phyloP scores from a whole-genome alignment of 2,888 invertebrate genomes.

The Notodonta ziczac region DNA sequence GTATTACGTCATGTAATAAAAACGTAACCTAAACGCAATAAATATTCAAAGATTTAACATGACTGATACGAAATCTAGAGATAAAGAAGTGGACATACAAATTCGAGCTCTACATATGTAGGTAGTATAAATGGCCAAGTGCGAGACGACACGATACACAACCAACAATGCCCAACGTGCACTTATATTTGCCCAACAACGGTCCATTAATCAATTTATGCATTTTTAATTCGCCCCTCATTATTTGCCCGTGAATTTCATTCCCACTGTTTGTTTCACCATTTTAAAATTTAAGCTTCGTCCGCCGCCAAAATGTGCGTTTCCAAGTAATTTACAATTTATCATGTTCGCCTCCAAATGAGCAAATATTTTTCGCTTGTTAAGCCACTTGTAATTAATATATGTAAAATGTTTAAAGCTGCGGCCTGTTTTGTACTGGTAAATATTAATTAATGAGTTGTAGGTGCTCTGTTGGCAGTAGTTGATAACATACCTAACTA shows the following conservation, averaged over 20 bases:
- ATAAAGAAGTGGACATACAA: too few species aligned
- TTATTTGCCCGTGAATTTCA: slow-evolving; percentile 80
- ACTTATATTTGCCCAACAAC: slow-evolving; percentile 72
- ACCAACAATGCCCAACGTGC: slow-evolving; percentile 43
- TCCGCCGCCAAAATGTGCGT: slow-evolving; percentile 69
- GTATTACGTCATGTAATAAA: too few species aligned
- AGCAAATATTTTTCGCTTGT: slow-evolving; percentile 80
- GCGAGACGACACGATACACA: background rate
- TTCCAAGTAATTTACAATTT: slow-evolving; percentile 83
- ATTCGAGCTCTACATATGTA: too few species aligned
- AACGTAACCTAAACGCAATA: too few species aligned
- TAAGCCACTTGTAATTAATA: slow-evolving; percentile 78
- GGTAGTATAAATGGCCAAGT: too few species aligned
- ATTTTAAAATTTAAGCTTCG: slow-evolving; percentile 73
- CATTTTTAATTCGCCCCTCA: slow-evolving; percentile 82
- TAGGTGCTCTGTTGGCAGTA: slow-evolving; percentile 11
- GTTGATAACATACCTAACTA: too few species aligned
- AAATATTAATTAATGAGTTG: slow-evolving; percentile 31
- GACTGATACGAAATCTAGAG: too few species aligned
- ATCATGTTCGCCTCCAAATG: slow-evolving; percentile 79
- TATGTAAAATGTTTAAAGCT: slow-evolving; percentile 68
- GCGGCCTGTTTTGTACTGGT: slow-evolving; percentile 56
- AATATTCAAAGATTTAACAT: too few species aligned
- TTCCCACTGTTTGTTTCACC: slow-evolving; percentile 69
- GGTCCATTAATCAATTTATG: slow-evolving; percentile 83